These are phyloP conservation scores for Apotomis capreana DNA, from an alignment of 2,888 invertebrate genomes.

Conservation along the genomic window DNA sequence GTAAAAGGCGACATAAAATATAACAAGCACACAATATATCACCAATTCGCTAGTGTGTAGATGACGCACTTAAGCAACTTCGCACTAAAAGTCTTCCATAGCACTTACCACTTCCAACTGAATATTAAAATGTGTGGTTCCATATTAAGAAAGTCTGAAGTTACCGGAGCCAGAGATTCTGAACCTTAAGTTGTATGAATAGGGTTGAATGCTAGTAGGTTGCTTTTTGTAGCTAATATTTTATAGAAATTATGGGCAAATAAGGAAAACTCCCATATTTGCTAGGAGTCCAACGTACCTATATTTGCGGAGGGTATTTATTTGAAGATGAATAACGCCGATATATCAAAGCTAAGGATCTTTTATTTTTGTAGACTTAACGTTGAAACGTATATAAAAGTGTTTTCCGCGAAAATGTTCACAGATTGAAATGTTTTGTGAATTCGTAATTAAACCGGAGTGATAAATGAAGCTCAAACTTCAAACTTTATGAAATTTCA, in stretches of 20 bases:
- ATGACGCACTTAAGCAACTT: background rate
- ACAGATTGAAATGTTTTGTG: background rate
- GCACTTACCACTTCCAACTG: conserved; percentile 1
- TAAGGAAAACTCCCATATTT: conserved; percentile 28
- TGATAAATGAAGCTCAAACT: background rate
- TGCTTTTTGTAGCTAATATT: background rate
- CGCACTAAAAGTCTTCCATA: background rate
- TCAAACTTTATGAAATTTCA: background rate
- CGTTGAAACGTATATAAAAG: background rate
- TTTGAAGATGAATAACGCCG: conserved; percentile 16
- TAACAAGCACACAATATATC: background rate
- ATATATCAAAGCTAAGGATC: conserved; percentile 24
- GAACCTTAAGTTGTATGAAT: background rate
- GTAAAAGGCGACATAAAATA: background rate
- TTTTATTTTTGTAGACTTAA: conserved; percentile 4
- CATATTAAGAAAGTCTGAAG: background rate
- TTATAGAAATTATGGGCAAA: conserved; percentile 15
- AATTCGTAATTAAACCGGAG: background rate
- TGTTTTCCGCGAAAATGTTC: conserved; percentile 1
- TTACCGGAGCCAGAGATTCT: background rate
- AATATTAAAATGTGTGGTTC: conserved; percentile 1
- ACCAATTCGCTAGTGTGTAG: background rate
- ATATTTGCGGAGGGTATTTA: conserved; percentile 18
- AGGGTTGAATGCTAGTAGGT: background rate
- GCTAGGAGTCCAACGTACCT: conserved; percentile 3